A percentile compares a stretch with the other conserved stretches of the same genome.
Conservation (phyloP, 2,113 vertebrate species). For the Okapia johnstoni region DNA sequence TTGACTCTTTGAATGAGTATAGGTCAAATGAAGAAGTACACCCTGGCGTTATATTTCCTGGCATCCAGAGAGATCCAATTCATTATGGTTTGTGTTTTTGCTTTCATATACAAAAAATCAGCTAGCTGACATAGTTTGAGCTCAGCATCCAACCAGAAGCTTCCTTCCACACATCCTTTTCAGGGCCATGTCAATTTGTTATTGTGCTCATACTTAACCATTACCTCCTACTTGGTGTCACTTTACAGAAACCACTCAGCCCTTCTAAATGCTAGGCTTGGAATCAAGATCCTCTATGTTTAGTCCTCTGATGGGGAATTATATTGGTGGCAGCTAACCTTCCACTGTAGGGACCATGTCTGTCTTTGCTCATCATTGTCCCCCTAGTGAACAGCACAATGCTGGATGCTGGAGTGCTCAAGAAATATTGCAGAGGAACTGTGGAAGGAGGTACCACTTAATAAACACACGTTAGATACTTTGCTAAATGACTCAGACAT, state of each 20-base stretch:
- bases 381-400: background rate
- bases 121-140: background rate
- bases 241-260: background rate
- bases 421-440: background rate
- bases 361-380: background rate
- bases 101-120: conserved; percentile 40
- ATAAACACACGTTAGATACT: background rate
- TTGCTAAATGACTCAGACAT: background rate
- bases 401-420: background rate
- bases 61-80: background rate
- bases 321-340: background rate
- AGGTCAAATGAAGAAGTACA: conserved; percentile 60
- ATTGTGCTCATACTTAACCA: background rate
- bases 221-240: background rate
- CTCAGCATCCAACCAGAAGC: background rate
- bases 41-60: conserved; percentile 60
- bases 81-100: conserved; percentile 24
- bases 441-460: background rate
- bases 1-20: conserved; percentile 58
- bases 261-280: background rate
- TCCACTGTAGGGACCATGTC: background rate
- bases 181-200: background rate
- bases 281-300: background rate
- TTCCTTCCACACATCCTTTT: background rate
- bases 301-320: background rate